phyloP scores from a whole-genome alignment of 1,140 invertebrate genomes.

The Glossosoma conforme region DNA sequence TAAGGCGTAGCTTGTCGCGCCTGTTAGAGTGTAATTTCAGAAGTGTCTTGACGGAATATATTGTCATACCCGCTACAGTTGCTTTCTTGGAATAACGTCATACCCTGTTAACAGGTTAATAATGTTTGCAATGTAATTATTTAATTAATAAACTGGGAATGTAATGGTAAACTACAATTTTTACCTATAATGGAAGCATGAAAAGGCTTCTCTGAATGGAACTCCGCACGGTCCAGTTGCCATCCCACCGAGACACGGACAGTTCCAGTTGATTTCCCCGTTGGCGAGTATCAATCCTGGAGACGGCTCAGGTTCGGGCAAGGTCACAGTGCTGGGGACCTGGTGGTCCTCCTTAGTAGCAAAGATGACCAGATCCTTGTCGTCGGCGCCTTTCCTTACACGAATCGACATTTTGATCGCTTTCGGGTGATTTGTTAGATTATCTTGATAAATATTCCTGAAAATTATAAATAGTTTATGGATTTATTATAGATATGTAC shows the following conservation, averaged over 20 bases:
- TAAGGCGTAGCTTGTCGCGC: too few species aligned
- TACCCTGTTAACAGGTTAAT: too few species aligned
- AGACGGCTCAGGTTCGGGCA: constrained; percentile 67
- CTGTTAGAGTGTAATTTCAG: too few species aligned
- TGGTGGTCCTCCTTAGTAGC: constrained; percentile 75
- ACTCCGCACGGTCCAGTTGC: constrained; percentile 91
- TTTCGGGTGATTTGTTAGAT: too few species aligned
- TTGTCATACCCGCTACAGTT: too few species aligned
- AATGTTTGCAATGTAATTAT: too few species aligned
- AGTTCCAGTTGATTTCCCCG: constrained; percentile 95
- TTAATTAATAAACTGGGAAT: too few species aligned
- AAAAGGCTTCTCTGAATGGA: constrained; percentile 89
- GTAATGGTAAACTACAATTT: not conserved
- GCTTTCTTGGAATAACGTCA: too few species aligned
- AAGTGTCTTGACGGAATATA: too few species aligned
- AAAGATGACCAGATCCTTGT: constrained; percentile 84
- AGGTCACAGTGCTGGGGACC: constrained; percentile 62
- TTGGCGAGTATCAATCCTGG: constrained; percentile 79
- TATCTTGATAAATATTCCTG: too few species aligned
- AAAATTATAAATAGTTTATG: too few species aligned
- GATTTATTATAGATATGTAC: too few species aligned
- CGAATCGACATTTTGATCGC: constrained; percentile 49
- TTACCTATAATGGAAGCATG: constrained; percentile 83
- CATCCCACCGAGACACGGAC: constrained; percentile 94
- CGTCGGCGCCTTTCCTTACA: constrained; percentile 47